Evolutionary conservation across 2,888 invertebrate genomes (phyloP).

Genomic region (Marronus borbonicus): DNA sequence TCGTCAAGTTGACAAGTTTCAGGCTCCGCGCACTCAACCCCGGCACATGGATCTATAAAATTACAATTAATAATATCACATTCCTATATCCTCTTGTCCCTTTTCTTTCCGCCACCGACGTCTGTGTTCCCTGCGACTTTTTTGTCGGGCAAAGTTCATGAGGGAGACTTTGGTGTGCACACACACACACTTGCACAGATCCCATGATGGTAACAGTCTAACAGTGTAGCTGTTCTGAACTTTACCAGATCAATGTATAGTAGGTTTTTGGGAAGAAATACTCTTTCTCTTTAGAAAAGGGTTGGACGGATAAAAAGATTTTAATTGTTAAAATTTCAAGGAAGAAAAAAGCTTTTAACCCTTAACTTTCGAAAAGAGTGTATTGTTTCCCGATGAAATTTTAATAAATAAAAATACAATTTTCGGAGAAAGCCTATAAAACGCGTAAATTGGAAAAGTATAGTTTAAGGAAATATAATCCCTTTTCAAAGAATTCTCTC

Average conservation of each 20-base stretch:
- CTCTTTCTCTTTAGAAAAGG: conserved; percentile 1
- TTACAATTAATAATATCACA: conserved; percentile 52
- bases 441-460: no score
- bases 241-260: conserved; percentile 4
- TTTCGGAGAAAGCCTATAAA: no score
- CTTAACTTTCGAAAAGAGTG: no score
- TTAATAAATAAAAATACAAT: no score
- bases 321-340: conserved; percentile 3
- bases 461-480: no score
- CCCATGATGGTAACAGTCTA: neutral
- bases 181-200: neutral
- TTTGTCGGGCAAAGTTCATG: conserved; percentile 5
- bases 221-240: conserved; percentile 15
- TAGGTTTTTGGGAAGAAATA: conserved; percentile 1
- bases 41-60: conserved; percentile 87
- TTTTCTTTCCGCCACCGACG: neutral
- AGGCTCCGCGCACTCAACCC: conserved; percentile 82
- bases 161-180: neutral
- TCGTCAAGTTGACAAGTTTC: conserved; percentile 89
- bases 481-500: no score
- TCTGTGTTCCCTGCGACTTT: conserved; percentile 4
- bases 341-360: no score
- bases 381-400: no score
- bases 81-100: conserved; percentile 12
- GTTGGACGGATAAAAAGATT: conserved; percentile 2